Conservation (phyloP, 2,113 vertebrate genomes). For the Colossoma macropomum region DNA sequence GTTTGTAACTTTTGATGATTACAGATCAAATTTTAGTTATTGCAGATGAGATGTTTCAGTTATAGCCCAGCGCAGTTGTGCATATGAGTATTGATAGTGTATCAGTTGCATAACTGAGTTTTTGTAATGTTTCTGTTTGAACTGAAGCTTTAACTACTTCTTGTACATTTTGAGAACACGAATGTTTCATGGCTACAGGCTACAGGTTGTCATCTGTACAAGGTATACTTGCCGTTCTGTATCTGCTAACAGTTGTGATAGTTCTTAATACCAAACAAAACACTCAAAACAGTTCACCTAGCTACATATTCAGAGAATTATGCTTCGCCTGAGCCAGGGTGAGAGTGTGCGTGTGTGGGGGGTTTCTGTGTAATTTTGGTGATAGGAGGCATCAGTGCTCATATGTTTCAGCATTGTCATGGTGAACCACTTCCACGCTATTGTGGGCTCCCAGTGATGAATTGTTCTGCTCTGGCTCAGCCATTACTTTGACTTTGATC, state of each 20-base stretch:
- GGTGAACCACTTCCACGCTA: not conserved
- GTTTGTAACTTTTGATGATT: not conserved
- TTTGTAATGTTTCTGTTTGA: not conserved
- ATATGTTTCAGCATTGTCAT: not conserved
- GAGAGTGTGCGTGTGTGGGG: no score
- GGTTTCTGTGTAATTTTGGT: not conserved
- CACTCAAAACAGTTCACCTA: not conserved
- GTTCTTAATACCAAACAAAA: not conserved
- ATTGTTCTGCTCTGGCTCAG: not conserved
- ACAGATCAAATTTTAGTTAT: not conserved
- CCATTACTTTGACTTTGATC: not conserved
- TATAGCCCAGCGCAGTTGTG: not conserved
- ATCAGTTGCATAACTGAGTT: no score
- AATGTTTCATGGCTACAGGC: no score
- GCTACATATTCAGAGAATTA: not conserved
- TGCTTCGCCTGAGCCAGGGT: not conserved
- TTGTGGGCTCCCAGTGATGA: constrained; percentile 47
- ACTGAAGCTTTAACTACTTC: not conserved
- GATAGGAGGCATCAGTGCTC: not conserved
- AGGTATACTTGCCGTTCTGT: not conserved
- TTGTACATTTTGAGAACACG: no score
- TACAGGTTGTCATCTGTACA: not conserved
- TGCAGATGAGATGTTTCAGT: not conserved
- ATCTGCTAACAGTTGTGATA: not conserved
- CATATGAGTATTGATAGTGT: no score